Evolutionary conservation across 1,140 invertebrate genomes (phyloP), one percentile per base, ranked within the genome.

Genomic region (Ectropis grisescens): DNA sequence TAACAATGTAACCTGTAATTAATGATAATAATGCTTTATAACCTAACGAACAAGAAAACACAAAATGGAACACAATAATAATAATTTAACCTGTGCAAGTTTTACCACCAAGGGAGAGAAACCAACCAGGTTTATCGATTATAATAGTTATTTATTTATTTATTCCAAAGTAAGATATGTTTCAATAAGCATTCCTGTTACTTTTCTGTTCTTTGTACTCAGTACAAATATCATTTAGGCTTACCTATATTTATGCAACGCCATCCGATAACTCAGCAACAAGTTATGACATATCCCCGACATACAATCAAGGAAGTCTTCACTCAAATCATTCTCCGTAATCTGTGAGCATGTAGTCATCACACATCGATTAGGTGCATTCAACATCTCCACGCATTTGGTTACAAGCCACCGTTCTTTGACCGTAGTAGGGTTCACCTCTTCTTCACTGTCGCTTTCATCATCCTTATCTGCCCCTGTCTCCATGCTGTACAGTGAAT

Each of bases 271-370:
- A 39, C 89, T 89, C 24, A 91, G 85, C 39, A 95, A 74, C 2
- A 95, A 70, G 74, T 91, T 88, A 71, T 95, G 91, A 55, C 91
- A 93, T 6, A 95, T 83, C 56, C 87, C 85, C 41, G 91, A 93
- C 31, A 95, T 74, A 1, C 85, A 83, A 51, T 90, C 85, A 16
- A 90, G 65, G 2, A 90, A 67, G 1, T 81, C 61, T 1, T 86
- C 75, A 25, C 86, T 84, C 15, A 88, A 81, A 16, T 85, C 85
- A 11, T 76, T 82, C 16, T 89, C 88, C 4, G 89, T 82, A 10
- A 86, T 83, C 10, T 83, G 56, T 0, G 90, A 57, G 32, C 92
- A 87, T 1, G 83, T 79, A 13, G 85, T 81, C 29, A 92, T 88
- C 0, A 83, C 47, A 22, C 59, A 75, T 2, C 87, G 82, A 4